Conservation (phyloP, 2,113 vertebrate species). For the Myrmecophaga tridactyla region DNA sequence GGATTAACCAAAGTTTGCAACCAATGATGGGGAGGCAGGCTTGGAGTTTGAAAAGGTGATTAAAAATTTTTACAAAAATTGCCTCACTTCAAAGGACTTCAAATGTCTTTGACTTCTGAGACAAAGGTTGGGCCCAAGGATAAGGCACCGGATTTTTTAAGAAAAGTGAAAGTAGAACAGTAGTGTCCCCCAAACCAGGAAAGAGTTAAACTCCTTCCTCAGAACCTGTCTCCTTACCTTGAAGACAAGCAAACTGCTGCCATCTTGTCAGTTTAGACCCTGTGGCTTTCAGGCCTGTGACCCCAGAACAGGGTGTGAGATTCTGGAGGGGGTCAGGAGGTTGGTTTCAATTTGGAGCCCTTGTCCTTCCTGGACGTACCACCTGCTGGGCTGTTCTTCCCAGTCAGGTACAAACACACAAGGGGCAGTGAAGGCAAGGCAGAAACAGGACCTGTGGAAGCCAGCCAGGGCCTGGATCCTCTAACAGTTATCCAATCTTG, state of each 20-base stretch:
- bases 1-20: not conserved
- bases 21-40: not conserved
- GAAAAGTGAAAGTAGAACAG: not conserved
- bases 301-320: not conserved
- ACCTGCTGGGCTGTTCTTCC: not conserved
- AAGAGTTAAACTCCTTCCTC: not conserved
- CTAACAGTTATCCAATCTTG: not conserved
- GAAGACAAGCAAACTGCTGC: not conserved
- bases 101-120: not conserved
- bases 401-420: not conserved
- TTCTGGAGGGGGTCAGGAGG: not conserved
- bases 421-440: not conserved
- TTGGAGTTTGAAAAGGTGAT: not conserved
- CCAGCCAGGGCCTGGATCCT: not conserved
- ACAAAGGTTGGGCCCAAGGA: not conserved
- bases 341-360: not conserved
- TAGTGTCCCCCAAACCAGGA: not conserved
- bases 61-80: not conserved
- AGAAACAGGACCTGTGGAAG: not conserved
- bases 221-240: not conserved
- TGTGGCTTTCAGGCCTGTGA: not conserved
- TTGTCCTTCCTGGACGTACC: not conserved
- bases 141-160: not conserved
- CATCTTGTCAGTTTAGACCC: not conserved
- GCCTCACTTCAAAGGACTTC: not conserved